A percentile compares a stretch with the other conserved stretches of the same genome.
Evolutionary conservation across 2,888 invertebrate genomes (phyloP).

Genomic region (Pelosia muscerda): DNA sequence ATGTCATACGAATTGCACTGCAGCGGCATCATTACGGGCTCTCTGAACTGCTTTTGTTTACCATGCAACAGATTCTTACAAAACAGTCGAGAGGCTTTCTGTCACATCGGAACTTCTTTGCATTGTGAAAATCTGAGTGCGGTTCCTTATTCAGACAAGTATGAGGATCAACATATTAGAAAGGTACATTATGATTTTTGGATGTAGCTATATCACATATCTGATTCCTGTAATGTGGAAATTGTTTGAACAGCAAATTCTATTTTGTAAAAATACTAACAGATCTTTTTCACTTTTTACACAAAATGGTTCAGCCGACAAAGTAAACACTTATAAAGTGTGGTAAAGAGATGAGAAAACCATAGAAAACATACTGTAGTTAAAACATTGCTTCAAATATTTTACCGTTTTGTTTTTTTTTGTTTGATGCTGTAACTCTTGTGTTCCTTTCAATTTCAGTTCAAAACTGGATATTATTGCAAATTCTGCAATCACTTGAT

Average conservation of each 20-base stretch:
- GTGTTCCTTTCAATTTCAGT: conserved; percentile 55
- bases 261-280: too few relatives aligned
- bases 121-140: conserved; percentile 51
- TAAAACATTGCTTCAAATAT: too few relatives aligned
- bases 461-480: conserved; percentile 70
- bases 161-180: conserved; percentile 58
- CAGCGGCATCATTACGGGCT: conserved; percentile 58
- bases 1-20: conserved; percentile 40
- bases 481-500: conserved; percentile 66
- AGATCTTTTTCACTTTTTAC: too few relatives aligned
- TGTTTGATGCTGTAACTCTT: not conserved
- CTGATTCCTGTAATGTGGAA: too few relatives aligned
- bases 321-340: too few relatives aligned
- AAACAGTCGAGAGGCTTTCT: conserved; percentile 35
- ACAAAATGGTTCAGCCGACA: too few relatives aligned
- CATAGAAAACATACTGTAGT: too few relatives aligned
- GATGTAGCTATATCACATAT: not conserved
- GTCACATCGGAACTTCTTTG: conserved; percentile 34
- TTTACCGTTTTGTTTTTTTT: not conserved
- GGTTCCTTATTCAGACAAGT: conserved; percentile 54
- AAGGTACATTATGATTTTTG: conserved; percentile 51
- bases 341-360: too few relatives aligned
- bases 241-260: too few relatives aligned
- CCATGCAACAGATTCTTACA: conserved; percentile 57
- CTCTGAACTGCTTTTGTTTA: conserved; percentile 60